Conservation (phyloP, 2,113 vertebrate genomes). For the Coregonus clupeaformis region DNA sequence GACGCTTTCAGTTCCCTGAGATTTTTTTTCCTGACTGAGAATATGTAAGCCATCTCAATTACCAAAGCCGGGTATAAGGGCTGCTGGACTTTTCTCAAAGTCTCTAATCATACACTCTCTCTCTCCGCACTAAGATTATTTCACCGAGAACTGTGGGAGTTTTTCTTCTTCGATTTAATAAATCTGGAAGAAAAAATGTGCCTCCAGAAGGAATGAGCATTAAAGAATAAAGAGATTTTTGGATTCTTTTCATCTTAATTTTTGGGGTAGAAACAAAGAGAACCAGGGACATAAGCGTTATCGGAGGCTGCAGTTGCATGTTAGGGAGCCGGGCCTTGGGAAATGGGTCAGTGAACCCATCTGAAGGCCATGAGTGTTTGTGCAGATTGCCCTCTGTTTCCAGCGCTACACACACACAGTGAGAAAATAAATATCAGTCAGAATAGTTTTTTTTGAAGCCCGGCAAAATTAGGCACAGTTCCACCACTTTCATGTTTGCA, state of each 20-base stretch:
- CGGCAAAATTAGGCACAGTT: slow-evolving; percentile 45
- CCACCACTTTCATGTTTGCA: slow-evolving; percentile 58
- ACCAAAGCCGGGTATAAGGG: slow-evolving; percentile 23
- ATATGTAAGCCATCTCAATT: slow-evolving; percentile 51
- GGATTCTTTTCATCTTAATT: too few species aligned
- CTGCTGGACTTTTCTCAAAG: slow-evolving; percentile 31
- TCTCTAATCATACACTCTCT: slow-evolving; percentile 21
- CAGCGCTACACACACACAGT: background rate
- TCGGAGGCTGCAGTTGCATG: slow-evolving; percentile 61
- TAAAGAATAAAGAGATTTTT: slow-evolving; percentile 12
- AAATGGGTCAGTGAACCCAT: slow-evolving; percentile 53
- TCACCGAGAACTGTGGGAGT: slow-evolving; percentile 28
- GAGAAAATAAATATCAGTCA: slow-evolving; percentile 45
- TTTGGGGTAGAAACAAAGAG: slow-evolving; percentile 53
- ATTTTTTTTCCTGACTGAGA: slow-evolving; percentile 35
- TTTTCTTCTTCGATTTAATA: slow-evolving; percentile 22
- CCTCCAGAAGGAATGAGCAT: slow-evolving; percentile 19
- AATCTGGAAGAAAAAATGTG: slow-evolving; percentile 14
- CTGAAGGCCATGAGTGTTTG: slow-evolving; percentile 52
- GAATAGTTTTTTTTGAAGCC: slow-evolving; percentile 59
- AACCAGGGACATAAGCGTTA: slow-evolving; percentile 55
- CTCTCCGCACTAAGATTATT: slow-evolving; percentile 45
- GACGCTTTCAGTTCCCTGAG: background rate
- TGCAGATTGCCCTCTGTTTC: slow-evolving; percentile 36
- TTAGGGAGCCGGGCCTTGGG: slow-evolving; percentile 52